Conservation (phyloP, 2,113 vertebrate species). For the Myotis davidii region DNA sequence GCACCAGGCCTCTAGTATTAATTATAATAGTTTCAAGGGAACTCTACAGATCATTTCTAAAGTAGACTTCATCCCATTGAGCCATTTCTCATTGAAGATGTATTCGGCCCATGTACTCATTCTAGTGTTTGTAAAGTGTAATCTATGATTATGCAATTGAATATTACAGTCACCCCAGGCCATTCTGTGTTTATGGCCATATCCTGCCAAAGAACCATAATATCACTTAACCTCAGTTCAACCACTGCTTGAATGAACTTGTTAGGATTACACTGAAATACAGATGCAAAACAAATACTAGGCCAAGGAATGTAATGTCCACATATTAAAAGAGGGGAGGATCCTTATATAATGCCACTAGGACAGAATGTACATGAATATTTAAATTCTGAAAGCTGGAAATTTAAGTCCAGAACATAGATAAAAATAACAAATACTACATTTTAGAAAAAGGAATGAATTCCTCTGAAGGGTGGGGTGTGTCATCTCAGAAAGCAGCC, state of each 20-base stretch:
- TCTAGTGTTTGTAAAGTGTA: slow-evolving; percentile 58
- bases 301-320: slow-evolving; percentile 36
- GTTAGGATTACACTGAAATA: slow-evolving; percentile 73
- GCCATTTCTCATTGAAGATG: neutral
- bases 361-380: neutral
- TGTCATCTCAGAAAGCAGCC: slow-evolving; percentile 41
- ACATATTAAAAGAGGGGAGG: neutral
- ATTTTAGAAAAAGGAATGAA: slow-evolving; percentile 10
- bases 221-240: slow-evolving; percentile 73
- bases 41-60: slow-evolving; percentile 1
- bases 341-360: neutral
- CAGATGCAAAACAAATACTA: slow-evolving; percentile 65
- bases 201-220: slow-evolving; percentile 73
- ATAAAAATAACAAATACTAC: slow-evolving; percentile 51
- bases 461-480: neutral
- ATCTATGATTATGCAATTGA: slow-evolving; percentile 76
- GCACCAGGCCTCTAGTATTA: neutral
- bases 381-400: slow-evolving; percentile 30
- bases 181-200: slow-evolving; percentile 67
- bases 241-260: slow-evolving; percentile 81
- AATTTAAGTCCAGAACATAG: neutral
- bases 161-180: slow-evolving; percentile 69
- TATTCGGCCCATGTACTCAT: slow-evolving; percentile 40
- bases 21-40: neutral
- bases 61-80: neutral